Conservation (phyloP, 1,140 invertebrate genomes). For the Charaxes varanes region DNA sequence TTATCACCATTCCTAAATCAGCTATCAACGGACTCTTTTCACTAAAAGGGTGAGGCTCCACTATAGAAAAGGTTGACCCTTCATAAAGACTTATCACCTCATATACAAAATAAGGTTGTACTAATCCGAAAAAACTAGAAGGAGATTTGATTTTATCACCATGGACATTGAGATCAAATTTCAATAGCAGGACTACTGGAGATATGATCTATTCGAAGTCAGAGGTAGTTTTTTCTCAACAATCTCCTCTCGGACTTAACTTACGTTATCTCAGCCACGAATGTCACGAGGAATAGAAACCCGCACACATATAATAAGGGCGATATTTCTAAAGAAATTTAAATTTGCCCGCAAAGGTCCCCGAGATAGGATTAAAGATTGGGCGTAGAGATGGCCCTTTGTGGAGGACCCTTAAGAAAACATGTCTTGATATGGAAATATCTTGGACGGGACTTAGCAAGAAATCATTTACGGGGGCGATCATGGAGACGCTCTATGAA, state of each 20-base stretch:
- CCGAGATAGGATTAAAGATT: conserved; percentile 74
- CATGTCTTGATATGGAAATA: conserved; percentile 73
- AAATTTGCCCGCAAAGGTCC: conserved; percentile 73
- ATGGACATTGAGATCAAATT: conserved; percentile 48
- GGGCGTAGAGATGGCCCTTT: conserved; percentile 69
- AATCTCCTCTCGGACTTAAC: conserved; percentile 72
- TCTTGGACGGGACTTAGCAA: conserved; percentile 59
- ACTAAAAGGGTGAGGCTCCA: conserved; percentile 71
- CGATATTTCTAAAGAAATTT: conserved; percentile 75
- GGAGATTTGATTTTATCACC: conserved; percentile 36
- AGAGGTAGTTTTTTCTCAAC: conserved; percentile 71
- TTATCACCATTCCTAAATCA: conserved; percentile 72
- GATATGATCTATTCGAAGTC: conserved; percentile 62
- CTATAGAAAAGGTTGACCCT: conserved; percentile 74
- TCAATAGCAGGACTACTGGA: conserved; percentile 19
- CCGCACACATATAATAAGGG: conserved; percentile 72
- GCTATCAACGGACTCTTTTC: conserved; percentile 74
- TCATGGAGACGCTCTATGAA: conserved; percentile 55
- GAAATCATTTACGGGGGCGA: conserved; percentile 63
- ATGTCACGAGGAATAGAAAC: conserved; percentile 70
- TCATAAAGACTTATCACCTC: conserved; percentile 74
- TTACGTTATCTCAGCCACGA: conserved; percentile 70
- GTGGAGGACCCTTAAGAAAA: conserved; percentile 71
- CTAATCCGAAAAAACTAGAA: conserved; percentile 46
- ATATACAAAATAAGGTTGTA: conserved; percentile 72